Percentiles rank a stretch among this genome's conserved stretches.
Conservation (phyloP, 2,888 invertebrate species). For the Melanostoma scalare region DNA sequence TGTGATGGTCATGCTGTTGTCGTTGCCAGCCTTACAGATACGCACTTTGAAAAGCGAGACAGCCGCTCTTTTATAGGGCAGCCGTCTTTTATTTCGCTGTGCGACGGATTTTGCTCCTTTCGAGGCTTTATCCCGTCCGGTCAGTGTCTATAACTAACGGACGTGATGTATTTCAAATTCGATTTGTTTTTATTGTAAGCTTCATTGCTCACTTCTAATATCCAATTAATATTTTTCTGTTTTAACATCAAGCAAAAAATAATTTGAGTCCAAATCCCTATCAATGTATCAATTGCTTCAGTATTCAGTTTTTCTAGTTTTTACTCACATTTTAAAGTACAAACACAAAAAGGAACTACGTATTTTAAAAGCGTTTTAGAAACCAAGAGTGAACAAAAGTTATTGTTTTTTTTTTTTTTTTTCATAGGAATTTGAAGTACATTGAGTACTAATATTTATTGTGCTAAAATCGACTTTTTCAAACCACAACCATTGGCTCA, state of each 20-base stretch:
- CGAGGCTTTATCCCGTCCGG: too few relatives aligned
- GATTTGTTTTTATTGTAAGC: slow-evolving; percentile 21
- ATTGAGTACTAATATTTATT: slow-evolving; percentile 40
- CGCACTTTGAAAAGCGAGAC: too few relatives aligned
- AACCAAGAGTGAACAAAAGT: background rate
- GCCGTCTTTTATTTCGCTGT: too few relatives aligned
- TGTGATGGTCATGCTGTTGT: too few relatives aligned
- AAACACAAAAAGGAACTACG: slow-evolving; percentile 1
- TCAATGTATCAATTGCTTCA: slow-evolving; percentile 10
- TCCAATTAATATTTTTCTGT: slow-evolving; percentile 17
- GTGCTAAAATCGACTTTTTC: slow-evolving; percentile 52
- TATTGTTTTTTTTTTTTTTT: slow-evolving; percentile 3
- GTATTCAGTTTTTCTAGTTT: background rate
- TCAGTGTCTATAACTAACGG: slow-evolving; percentile 71
- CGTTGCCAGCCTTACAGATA: too few relatives aligned
- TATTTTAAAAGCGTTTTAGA: slow-evolving; percentile 24
- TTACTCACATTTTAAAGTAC: slow-evolving; percentile 11
- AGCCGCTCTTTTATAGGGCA: too few relatives aligned
- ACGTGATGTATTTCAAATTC: slow-evolving; percentile 72
- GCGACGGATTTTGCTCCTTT: too few relatives aligned
- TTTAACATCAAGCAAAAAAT: slow-evolving; percentile 27
- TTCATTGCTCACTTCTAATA: slow-evolving; percentile 20
- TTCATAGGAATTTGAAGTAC: slow-evolving; percentile 41
- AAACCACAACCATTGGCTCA: slow-evolving; percentile 18
- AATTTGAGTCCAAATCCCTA: slow-evolving; percentile 6